Percentiles rank a stretch among this genome's conserved stretches.
Conservation (phyloP, 2,888 invertebrate species). For the Habrosyne pyritoides region DNA sequence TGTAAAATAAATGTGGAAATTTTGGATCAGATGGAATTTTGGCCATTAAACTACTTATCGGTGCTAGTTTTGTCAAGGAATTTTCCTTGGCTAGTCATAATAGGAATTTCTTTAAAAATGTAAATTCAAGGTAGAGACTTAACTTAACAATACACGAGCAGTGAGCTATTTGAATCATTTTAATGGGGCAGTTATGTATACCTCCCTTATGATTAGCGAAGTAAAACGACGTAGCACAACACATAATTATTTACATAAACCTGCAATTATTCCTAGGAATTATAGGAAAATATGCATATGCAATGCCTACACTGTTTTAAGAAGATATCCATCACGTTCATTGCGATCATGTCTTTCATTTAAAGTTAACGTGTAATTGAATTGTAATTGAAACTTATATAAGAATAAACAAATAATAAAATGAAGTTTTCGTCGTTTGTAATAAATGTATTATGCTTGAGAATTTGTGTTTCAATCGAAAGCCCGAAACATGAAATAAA, state of each 20-base stretch:
- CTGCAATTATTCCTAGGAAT: not conserved
- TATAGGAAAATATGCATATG: not conserved
- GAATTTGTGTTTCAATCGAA: not conserved
- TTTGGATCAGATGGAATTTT: too few species aligned
- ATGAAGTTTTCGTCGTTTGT: not conserved
- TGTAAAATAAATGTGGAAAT: too few species aligned
- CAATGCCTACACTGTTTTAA: not conserved
- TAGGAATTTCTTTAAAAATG: too few species aligned
- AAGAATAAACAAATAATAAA: not conserved
- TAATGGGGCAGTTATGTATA: not conserved
- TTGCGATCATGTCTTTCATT: not conserved
- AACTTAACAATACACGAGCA: too few species aligned
- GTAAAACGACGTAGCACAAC: not conserved
- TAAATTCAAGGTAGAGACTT: too few species aligned
- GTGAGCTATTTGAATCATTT: not conserved
- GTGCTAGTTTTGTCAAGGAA: too few species aligned
- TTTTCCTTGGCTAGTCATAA: too few species aligned
- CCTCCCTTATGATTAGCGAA: not conserved
- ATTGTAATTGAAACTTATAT: not conserved
- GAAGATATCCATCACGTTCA: not conserved
- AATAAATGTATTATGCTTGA: slow-evolving; percentile 18
- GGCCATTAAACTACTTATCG: too few species aligned
- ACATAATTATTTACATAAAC: not conserved
- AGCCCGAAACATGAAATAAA: slow-evolving; percentile 29
- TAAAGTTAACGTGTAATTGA: not conserved